phyloP scores from a whole-genome alignment of 2,888 invertebrate species.

The Nephrotoma appendiculata region DNA sequence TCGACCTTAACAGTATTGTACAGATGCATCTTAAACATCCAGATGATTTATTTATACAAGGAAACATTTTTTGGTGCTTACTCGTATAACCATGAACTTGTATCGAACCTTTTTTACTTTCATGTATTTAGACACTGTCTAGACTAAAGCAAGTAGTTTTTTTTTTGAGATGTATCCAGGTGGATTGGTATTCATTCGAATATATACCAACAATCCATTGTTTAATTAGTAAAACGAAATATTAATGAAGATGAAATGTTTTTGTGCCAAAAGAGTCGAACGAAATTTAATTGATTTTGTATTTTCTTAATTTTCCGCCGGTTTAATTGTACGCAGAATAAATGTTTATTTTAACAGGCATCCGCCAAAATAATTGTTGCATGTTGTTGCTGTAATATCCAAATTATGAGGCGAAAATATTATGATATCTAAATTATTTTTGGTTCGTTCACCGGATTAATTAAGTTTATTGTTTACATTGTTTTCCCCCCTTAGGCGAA shows the following conservation, averaged over 20 bases:
- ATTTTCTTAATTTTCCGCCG: not conserved
- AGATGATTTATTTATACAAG: not conserved
- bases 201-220: not conserved
- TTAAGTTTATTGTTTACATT: not conserved
- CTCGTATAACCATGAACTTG: not conserved
- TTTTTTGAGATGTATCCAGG: not conserved
- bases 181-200: not conserved
- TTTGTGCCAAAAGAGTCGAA: not conserved
- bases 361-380: not conserved
- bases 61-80: not conserved
- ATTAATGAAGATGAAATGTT: no score
- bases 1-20: not conserved
- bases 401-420: not conserved
- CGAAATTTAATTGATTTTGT: not conserved
- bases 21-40: not conserved
- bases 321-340: not conserved
- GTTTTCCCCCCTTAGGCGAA: not conserved
- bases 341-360: not conserved
- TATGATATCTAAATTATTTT: not conserved
- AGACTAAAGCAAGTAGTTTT: not conserved
- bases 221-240: not conserved
- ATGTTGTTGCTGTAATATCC: not conserved
- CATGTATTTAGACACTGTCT: not conserved
- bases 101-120: not conserved
- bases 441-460: not conserved